Base-by-base conservation (phyloP, 2,888 invertebrate species). In the Lochmaea crataegi region DNA sequence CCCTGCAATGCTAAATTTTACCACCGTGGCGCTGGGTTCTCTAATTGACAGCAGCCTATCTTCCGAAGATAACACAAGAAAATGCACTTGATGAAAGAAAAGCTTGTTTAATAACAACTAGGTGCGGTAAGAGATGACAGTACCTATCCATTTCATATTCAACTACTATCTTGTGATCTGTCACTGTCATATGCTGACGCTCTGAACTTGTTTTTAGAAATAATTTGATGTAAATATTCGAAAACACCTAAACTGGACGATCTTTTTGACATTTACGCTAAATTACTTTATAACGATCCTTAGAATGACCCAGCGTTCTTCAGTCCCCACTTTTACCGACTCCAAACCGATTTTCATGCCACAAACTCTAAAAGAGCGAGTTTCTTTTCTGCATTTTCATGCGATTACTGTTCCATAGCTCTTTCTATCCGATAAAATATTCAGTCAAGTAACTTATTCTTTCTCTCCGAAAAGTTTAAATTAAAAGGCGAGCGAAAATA, bases 401-500 rank as follows among this genome's bases (percentile, higher is more conserved):
- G 78, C 61, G 16, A n/a, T 60, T 51, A 45, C 14, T 38, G 16
- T 32, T 68, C 38, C 16, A 45, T 42, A 12, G 16, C 60, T 26
- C 77, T 75, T 80, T 82, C 80, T 78, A 76, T n/a, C 71, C 73
- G 75, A 74, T 79, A 80, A 79, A 78, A 77, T 80, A 81, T 80
- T 68, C 75, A 57, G 61, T 48, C 42, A 64, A 56, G 70, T 14
- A 60, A 71, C 66, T 75, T 63, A 72, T 74, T 75, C 71, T 74
- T 71, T 61, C 65, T 53, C 53, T 22, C 14, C 68, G 74, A 68
- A 71, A 79, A 80, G 79, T 81, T 81, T 78, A 82, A 83, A 83
- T 82, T 81, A 82, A 81, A 82, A 79, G 79, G 79, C 78, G 69
- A 76, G 81, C 82, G 82, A 79, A 81, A 81, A 81, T 82, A 80